These are phyloP conservation scores for Drosophila triauraria DNA, from an alignment of 1,140 invertebrate genomes.

Conservation along the genomic window DNA sequence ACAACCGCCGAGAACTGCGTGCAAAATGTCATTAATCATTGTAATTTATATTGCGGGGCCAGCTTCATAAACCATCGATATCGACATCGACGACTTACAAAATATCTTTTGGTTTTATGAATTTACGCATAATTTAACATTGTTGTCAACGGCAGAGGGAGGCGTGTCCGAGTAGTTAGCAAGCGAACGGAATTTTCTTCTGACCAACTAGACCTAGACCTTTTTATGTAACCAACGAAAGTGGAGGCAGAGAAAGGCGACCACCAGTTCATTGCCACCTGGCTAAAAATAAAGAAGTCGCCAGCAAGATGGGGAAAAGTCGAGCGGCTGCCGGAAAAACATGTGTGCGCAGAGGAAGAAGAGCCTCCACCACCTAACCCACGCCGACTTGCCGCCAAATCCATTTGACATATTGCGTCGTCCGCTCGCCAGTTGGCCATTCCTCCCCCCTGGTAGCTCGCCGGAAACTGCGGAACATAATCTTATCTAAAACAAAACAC, in stretches of 20 bases:
- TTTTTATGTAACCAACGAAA: conserved; percentile 61
- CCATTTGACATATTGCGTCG: conserved; percentile 75
- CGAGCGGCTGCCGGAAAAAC: conserved; percentile 65
- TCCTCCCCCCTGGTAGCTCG: conserved; percentile 1
- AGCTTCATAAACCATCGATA: conserved; percentile 66
- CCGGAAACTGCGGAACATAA: conserved; percentile 46
- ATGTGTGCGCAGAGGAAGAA: conserved; percentile 62
- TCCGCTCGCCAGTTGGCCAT: conserved; percentile 14
- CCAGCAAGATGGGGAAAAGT: conserved; percentile 4
- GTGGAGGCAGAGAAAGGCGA: conserved; percentile 10
- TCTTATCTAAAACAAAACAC: conserved; percentile 81
- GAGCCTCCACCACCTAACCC: conserved; percentile 23
- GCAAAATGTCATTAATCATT: conserved; percentile 81
- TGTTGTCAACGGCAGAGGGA: conserved; percentile 54
- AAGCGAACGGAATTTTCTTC: conserved; percentile 1
- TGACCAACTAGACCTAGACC: conserved; percentile 64
- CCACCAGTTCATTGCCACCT: conserved; percentile 73
- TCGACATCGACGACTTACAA: conserved; percentile 51
- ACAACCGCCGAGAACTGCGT: conserved; percentile 67
- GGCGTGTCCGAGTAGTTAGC: background rate
- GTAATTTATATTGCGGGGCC: conserved; percentile 74
- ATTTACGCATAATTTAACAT: conserved; percentile 79
- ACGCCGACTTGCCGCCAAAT: conserved; percentile 65
- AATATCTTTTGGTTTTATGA: conserved; percentile 41
- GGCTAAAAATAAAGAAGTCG: conserved; percentile 60